Base-by-base conservation (phyloP, 2,888 invertebrate genomes). In the Drosophila neutralis region DNA sequence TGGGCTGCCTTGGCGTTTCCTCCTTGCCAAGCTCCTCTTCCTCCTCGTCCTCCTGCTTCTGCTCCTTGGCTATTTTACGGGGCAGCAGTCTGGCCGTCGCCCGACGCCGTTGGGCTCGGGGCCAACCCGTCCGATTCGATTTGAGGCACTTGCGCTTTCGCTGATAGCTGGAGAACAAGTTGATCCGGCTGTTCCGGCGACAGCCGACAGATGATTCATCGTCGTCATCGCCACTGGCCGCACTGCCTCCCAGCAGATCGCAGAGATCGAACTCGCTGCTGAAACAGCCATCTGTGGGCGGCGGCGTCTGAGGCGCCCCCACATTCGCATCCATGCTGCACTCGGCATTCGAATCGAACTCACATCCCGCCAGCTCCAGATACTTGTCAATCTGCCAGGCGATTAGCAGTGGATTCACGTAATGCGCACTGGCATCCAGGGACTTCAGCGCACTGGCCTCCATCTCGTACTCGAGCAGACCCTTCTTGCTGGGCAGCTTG, bases 121-220 rank as follows among this genome's bases (percentile, higher is more conserved):
- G 97, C 97, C 97, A 97, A 11, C 97, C 97, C 0, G 97, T 97
- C 72, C 95, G 94, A 92, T 97, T 97, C 92, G 95, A 95, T 93
- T 96, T 95, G 2, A 91, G 84, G 68, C 85, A 91, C 77, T 92
- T 92, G n/a, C 92, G 89, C 53, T 91, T 92, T 0, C 91, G 89
- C 62, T 91, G 91, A 61, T 88, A 91, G 56, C 90, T 80, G 65
- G 78, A 91, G 56, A 88, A 89, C 40, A 90, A 69, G 45, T 89
- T 85, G 49, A 86, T 73, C 18, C 81, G 70, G 54, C 80, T 86
- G 11, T 76, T 70, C 11, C 80, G 80, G 4, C 71, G 75, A 27
- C 71, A 67, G 3, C 73, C 68, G 0, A 63, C 36, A 1, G 48
- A 27, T 0, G 48, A 24, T 0, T 69, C 63, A 2, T 83, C 82